Evolutionary conservation across 2,888 invertebrate genomes (phyloP), one percentile per base, ranked within the genome.

Genomic region (Anthrax anthrax): DNA sequence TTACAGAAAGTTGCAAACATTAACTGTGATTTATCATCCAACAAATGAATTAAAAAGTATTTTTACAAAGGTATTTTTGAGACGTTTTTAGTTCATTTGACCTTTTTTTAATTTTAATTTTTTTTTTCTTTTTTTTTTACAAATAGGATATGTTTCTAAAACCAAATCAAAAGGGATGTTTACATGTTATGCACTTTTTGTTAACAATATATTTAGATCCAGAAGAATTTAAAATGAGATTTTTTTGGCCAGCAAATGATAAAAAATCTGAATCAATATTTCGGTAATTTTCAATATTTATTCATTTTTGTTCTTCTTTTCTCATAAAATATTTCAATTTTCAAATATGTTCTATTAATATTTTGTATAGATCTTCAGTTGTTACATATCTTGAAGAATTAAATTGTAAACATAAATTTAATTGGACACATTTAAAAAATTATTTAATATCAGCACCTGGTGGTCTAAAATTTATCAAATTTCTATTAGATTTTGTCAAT

Each of bases 361-460:
- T 5, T 23, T 27, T 3, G 29, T 34, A 37, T 46, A 64, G 67
- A 12, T 54, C 63, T 3, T 55, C 58, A 34, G 64, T 67, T 1
- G 58, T 68, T 5, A 63, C 65, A 32, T 66, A 67, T 49, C 51
- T 68, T 0, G 64, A 59, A 46, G 50, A 62, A 45, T 49, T 68
- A 13, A 67, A 65, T 48, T 60, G 63, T 10, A 67, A 65, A 40
- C 58, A 67, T 50, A 57, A 63, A 23, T 52, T 67, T 3, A 55
- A 63, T 19, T 64, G 65, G 62, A 54, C 49, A 4, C 59, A 63
- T 40, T 58, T 68, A 0, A 65, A 63, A 48, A 63, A 60, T 1
- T 65, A 64, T 47, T 49, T 66, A 38, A 66, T 68, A 16, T 63
- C 65, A 0, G 65, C 65, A 64, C 68, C 68, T 0, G 64, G 65